Evolutionary conservation across 2,797 vertebrate genomes (phyloP).

Genomic region (Rhincodon typus): DNA sequence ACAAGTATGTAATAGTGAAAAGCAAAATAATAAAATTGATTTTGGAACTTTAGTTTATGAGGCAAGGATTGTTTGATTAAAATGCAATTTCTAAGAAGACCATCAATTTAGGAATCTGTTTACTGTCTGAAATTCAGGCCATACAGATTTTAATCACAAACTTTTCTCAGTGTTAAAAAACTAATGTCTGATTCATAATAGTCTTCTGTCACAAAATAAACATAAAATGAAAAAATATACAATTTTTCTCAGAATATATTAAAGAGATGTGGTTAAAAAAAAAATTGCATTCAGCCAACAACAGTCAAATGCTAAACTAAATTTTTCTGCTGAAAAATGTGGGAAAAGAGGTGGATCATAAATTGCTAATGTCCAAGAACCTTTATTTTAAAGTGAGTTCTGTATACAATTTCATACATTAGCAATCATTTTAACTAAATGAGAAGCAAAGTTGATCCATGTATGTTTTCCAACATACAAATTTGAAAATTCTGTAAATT

Average conservation of each 20-base stretch:
- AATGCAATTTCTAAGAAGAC: neutral
- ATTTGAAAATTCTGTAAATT: neutral
- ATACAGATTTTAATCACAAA: neutral
- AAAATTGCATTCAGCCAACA: conserved; percentile 6
- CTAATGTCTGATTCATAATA: neutral
- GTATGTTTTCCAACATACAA: no score
- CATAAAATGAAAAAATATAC: neutral
- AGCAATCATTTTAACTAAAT: neutral
- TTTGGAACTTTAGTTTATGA: conserved; percentile 14
- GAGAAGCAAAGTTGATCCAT: neutral
- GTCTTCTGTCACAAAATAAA: neutral
- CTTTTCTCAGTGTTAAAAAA: neutral
- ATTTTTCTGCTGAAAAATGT: neutral
- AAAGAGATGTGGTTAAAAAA: neutral
- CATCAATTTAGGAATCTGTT: neutral
- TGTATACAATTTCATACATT: neutral
- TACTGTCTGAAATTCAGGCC: neutral
- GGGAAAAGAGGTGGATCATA: neutral
- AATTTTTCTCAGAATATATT: neutral
- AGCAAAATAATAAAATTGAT: conserved; percentile 7
- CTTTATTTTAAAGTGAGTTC: neutral
- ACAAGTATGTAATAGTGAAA: neutral
- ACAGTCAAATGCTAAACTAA: neutral
- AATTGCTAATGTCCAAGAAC: neutral
- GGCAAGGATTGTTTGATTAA: conserved; percentile 8